A percentile compares a stretch with the other conserved stretches of the same genome.
Conservation (phyloP, 92 coral and sea anemone species). For the Phymanthus crucifer region DNA sequence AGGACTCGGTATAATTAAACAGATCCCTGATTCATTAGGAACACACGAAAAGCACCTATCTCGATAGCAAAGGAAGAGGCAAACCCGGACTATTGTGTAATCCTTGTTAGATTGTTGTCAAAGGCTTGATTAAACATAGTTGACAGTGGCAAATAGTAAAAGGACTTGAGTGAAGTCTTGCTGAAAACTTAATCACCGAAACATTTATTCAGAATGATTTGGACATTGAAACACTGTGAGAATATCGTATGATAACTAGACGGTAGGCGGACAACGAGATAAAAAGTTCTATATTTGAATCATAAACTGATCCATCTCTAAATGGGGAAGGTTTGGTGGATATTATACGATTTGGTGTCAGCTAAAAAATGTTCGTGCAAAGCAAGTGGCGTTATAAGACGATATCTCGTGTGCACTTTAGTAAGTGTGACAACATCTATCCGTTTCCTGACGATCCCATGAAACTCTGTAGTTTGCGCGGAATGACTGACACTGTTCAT, state of each 20-base stretch:
- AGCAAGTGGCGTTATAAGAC: not conserved
- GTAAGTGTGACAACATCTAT: not conserved
- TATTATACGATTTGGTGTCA: not conserved
- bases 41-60: not conserved
- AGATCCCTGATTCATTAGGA: not conserved
- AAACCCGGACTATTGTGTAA: not conserved
- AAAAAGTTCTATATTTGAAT: not conserved
- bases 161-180: not conserved
- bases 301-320: not conserved
- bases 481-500: not conserved
- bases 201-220: not conserved
- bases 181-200: not conserved
- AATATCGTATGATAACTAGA: not conserved
- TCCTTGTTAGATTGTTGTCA: not conserved
- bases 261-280: not conserved
- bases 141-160: not conserved
- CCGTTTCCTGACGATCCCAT: not conserved
- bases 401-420: slow-evolving; percentile 1
- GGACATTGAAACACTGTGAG: not conserved
- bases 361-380: not conserved
- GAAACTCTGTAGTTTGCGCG: not conserved
- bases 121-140: not conserved
- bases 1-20: not conserved
- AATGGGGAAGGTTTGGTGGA: not conserved
- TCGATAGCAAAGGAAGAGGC: not conserved